Evolutionary conservation across 2,113 vertebrate species (phyloP), one percentile per base, ranked within the genome.

Genomic region (Sander lucioperca): DNA sequence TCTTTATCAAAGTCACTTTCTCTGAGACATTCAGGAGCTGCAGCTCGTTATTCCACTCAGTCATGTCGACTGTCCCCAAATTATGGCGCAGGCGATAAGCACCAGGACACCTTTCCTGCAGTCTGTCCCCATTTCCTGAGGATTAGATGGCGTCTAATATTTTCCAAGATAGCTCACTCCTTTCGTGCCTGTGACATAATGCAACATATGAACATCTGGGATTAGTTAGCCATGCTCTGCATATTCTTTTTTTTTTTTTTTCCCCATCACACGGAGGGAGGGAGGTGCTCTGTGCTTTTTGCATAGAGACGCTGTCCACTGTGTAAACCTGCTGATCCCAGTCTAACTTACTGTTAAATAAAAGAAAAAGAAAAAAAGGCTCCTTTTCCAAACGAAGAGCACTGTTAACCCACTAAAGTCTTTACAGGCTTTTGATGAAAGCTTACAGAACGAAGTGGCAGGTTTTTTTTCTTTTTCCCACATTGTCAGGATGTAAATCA

Each of bases 201-300:
- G 86, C 82, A 91, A 91, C 68, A 80, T 91, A 85, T 87, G 82
- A 85, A 89, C 93, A 95, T 94, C 93, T 95, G 93, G 93, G 88
- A 43, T 71, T 63, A 56, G 57, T 94, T 94, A 90, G 27, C 65
- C 51, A 21, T 68, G 67, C 78, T 77, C 64, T 67, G 51, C 77
- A 66, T 74, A 62, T 53, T 66, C 43, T 75, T 62, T 80, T 74
- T 21, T 39, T 16, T 39, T 73, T 54, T 59, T 57, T 65, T 61
- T 39, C 63, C 63, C 66, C 62, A 53, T 81, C 43, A 62, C 61
- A 82, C n/a, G 39, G 76, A 89, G 75, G 43, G 50, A 84, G 57
- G 14, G 57, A 76, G 70, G 56, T 70, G 36, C 64, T 63, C 53
- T 47, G 68, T 36, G 27, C 66, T 56, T 74, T 51, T 25, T 79